Evolutionary conservation across 2,888 invertebrate genomes (phyloP).

Genomic region (Pseudococcus longispinus): DNA sequence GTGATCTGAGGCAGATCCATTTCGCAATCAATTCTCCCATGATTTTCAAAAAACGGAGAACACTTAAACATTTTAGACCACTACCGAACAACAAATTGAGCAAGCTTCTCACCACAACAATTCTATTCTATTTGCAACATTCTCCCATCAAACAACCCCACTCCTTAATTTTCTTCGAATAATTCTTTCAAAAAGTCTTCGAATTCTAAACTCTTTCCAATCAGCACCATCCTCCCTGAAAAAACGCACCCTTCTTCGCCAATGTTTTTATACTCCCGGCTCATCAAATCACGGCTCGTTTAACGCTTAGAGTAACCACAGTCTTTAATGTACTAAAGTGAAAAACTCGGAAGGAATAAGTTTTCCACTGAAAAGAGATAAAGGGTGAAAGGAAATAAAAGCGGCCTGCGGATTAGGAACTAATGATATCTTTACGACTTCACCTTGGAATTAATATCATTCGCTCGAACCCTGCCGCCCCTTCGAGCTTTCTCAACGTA

Average conservation of each 20-base stretch:
- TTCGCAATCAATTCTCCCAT: too few species aligned
- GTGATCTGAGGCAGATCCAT: too few species aligned
- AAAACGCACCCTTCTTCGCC: not conserved
- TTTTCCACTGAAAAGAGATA: slow-evolving; percentile 21
- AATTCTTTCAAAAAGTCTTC: not conserved
- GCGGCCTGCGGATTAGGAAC: slow-evolving; percentile 37
- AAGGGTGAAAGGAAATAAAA: slow-evolving; percentile 37
- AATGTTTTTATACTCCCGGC: not conserved
- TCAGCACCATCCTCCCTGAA: not conserved
- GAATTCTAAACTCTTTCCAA: not conserved
- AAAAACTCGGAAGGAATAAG: slow-evolving; percentile 29
- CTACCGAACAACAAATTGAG: too few species aligned
- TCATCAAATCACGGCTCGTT: not conserved
- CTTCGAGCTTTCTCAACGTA: not conserved
- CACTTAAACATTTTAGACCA: too few species aligned
- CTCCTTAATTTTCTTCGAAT: not conserved
- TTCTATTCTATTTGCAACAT: too few species aligned
- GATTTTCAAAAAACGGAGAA: too few species aligned
- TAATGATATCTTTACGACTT: slow-evolving; percentile 39
- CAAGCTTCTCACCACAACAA: too few species aligned
- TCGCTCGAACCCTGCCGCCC: not conserved
- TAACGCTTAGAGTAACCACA: slow-evolving; percentile 20
- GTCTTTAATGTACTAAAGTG: not conserved
- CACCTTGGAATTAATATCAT: slow-evolving; percentile 38
- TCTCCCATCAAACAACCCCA: too few species aligned